Percentiles rank a stretch among this genome's conserved stretches.
Evolutionary conservation across 2,888 invertebrate genomes (phyloP).

Genomic region (Acleris laterana): DNA sequence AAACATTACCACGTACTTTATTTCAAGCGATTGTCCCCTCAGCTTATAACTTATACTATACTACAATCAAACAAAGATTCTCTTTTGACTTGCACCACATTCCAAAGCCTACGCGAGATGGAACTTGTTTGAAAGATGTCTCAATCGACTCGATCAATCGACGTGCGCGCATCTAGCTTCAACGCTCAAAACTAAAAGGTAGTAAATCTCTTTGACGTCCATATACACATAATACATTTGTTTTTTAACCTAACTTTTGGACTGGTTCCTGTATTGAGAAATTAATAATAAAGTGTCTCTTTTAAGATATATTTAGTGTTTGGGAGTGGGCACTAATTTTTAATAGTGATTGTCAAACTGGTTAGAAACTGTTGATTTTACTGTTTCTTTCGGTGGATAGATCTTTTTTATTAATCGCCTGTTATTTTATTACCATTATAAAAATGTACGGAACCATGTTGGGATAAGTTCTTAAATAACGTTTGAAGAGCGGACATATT

Average conservation of each 20-base stretch:
- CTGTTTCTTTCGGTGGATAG: not conserved
- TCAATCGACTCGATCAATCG: constrained; percentile 82
- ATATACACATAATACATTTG: too few relatives aligned
- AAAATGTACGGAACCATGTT: too few relatives aligned
- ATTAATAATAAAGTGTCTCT: constrained; percentile 48
- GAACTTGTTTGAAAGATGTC: constrained; percentile 80
- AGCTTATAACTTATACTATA: too few relatives aligned
- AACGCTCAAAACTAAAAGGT: constrained; percentile 27
- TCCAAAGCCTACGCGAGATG: constrained; percentile 55
- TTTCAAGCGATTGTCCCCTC: too few relatives aligned
- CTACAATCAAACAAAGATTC: constrained; percentile 13
- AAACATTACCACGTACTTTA: too few relatives aligned
- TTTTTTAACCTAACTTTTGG: constrained; percentile 43
- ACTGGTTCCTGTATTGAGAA: constrained; percentile 70
- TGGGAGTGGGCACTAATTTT: constrained; percentile 26
- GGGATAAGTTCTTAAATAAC: too few relatives aligned
- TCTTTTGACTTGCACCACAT: constrained; percentile 46
- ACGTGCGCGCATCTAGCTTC: constrained; percentile 73
- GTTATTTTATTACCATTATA: too few relatives aligned
- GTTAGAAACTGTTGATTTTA: constrained; percentile 1
- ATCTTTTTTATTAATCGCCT: too few relatives aligned
- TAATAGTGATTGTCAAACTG: constrained; percentile 7
- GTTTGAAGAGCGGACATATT: too few relatives aligned
- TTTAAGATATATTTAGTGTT: constrained; percentile 32
- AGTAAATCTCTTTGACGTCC: too few relatives aligned